phyloP scores from a whole-genome alignment of 2,797 vertebrate species.

The Pseudochirops cupreus region DNA sequence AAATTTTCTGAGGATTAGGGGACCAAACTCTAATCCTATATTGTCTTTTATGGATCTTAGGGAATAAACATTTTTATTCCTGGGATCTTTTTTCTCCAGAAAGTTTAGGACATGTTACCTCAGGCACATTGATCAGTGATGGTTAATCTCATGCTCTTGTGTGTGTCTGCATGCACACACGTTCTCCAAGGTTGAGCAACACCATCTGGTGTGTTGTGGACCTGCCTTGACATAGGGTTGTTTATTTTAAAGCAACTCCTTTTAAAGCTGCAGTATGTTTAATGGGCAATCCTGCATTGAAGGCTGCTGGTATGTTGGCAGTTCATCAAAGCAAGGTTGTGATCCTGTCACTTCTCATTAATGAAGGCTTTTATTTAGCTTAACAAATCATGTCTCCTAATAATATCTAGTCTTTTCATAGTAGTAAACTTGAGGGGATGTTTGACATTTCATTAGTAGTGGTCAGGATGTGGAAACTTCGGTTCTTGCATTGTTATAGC shows the following conservation, averaged over 20 bases:
- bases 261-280: conserved; percentile 66
- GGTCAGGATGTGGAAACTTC: conserved; percentile 29
- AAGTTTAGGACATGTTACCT: background rate
- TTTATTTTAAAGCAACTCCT: conserved; percentile 58
- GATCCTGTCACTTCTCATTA: conserved; percentile 76
- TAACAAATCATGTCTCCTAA: conserved; percentile 74
- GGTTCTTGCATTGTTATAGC: conserved; percentile 41
- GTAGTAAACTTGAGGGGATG: conserved; percentile 66
- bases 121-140: conserved; percentile 16
- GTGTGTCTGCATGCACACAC: background rate
- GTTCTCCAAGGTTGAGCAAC: background rate
- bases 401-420: conserved; percentile 58
- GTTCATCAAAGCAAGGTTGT: conserved; percentile 74
- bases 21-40: background rate
- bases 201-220: conserved; percentile 42
- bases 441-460: conserved; percentile 69
- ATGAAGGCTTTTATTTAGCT: conserved; percentile 76
- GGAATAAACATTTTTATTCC: conserved; percentile 32
- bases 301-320: conserved; percentile 64
- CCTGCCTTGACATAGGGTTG: conserved; percentile 46
- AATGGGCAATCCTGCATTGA: conserved; percentile 50
- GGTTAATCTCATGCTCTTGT: background rate
- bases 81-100: conserved; percentile 5
- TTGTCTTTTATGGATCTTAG: background rate
- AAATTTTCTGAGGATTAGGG: conserved; percentile 38